phyloP scores from a whole-genome alignment of 2,888 invertebrate species.

The Hydroisotoma schaefferi region DNA sequence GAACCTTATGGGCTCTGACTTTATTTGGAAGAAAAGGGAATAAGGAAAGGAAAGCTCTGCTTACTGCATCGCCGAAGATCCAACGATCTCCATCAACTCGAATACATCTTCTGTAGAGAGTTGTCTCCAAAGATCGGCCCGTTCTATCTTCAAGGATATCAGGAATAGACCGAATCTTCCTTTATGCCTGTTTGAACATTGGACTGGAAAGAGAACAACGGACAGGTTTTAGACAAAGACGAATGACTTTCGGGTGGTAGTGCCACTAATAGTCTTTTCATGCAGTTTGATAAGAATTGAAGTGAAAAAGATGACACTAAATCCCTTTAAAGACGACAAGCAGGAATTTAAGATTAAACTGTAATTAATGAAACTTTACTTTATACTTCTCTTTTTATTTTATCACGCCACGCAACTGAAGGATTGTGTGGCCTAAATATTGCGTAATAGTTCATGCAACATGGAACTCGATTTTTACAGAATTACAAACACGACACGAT shows the following conservation, averaged over 20 bases:
- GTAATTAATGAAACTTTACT: conserved; percentile 12
- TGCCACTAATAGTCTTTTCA: conserved; percentile 1
- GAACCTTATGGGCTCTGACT: no score
- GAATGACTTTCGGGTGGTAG: conserved; percentile 12
- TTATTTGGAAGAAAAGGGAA: no score
- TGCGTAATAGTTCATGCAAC: no score
- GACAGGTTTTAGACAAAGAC: conserved; percentile 10
- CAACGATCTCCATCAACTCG: conserved; percentile 10
- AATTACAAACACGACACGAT: no score
- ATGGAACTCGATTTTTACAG: no score
- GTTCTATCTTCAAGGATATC: conserved; percentile 17
- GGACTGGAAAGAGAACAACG: conserved; percentile 12
- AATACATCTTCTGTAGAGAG: conserved; percentile 11
- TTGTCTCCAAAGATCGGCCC: conserved; percentile 16
- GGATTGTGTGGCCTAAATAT: no score
- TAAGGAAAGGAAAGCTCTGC: no score
- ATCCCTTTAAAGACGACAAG: conserved; percentile 2
- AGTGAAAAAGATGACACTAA: conserved; percentile 13
- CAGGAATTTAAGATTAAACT: conserved; percentile 9
- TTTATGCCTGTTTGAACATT: conserved; percentile 14
- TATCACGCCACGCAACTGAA: no score
- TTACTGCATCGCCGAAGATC: no score
- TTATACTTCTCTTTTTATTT: no score
- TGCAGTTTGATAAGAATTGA: conserved; percentile 1
- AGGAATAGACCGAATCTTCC: conserved; percentile 20